Base-by-base conservation (phyloP, 2,888 invertebrate genomes). In the Eristalis intricaria region DNA sequence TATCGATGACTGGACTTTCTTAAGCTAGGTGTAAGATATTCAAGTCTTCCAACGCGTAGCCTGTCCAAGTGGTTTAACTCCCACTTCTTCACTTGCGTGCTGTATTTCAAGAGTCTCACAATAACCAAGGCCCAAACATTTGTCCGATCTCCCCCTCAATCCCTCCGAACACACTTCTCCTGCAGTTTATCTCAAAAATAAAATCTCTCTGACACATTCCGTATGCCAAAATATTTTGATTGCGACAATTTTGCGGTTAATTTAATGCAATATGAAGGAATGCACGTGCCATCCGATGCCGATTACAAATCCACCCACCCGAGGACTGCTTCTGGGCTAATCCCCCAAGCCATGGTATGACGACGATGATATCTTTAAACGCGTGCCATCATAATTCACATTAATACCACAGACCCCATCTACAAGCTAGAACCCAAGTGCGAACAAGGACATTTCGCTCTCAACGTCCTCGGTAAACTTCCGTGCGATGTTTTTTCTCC, bases 181-280 rank as follows among this genome's bases (percentile, higher is more conserved):
- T 50, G 19, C 8, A 50, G 19, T 50, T 50, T 50, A 19, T 50
- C 50, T 2, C 1, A 50, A n/a, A 50, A 7, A 50, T 13, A 2
- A 2, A n/a, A 43, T 13, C 15, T n/a, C 50, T 50, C n/a, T 0
- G 19, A 50, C n/a, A 22, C 29, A 43, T 70, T 64, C n/a, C 40
- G 58, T 70, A 22, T 68, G 83, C 79, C 78, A 82, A 70, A 86
- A 86, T 86, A 83, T 86, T 86, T 66, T 86, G 83, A 74, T 86
- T 78, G 69, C 40, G 60, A 65, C 78, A 86, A 86, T 86, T 79
- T 79, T 83, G 71, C 64, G 84, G 84, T 70, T 79, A 80, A 79
- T 87, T 70, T 83, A 68, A 84, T 71, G 74, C 84, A 75, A 79
- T 43, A 84, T 50, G 70, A 84, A 76, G 22, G 61, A 63, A 76